These are phyloP conservation scores for Apodemus sylvaticus DNA, from an alignment of 2,113 vertebrate genomes.

Conservation along the genomic window DNA sequence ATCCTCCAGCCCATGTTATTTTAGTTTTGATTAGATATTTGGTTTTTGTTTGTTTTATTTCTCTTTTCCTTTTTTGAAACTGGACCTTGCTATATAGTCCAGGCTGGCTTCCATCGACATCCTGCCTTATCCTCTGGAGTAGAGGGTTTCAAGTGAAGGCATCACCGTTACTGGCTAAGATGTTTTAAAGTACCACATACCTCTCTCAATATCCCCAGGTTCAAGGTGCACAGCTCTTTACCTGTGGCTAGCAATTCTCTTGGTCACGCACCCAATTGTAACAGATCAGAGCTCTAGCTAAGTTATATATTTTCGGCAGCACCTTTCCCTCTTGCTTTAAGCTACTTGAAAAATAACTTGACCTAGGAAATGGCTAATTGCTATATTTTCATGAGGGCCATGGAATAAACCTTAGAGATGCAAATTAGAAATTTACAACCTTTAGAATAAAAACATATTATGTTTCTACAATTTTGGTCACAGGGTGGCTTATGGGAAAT, in stretches of 20 bases:
- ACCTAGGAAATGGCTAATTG: background rate
- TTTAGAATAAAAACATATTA: background rate
- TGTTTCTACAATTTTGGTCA: background rate
- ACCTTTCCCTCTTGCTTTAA: background rate
- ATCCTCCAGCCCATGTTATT: background rate
- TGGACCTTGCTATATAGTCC: background rate
- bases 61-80: background rate
- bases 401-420: background rate
- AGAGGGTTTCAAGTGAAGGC: background rate
- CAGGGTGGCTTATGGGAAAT: background rate
- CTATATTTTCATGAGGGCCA: background rate
- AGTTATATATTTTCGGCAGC: background rate
- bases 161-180: background rate
- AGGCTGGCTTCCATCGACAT: background rate
- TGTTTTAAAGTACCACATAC: background rate
- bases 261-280: background rate
- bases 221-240: background rate
- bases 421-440: background rate
- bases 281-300: background rate
- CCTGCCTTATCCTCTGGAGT: background rate
- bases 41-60: background rate
- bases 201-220: background rate
- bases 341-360: slow-evolving; percentile 1
- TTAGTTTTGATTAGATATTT: background rate
- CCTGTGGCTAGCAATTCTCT: background rate